A percentile compares a stretch with the other conserved stretches of the same genome.
These are phyloP conservation scores for Falco biarmicus DNA, from an alignment of 2,797 vertebrate genomes.

Conservation along the genomic window DNA sequence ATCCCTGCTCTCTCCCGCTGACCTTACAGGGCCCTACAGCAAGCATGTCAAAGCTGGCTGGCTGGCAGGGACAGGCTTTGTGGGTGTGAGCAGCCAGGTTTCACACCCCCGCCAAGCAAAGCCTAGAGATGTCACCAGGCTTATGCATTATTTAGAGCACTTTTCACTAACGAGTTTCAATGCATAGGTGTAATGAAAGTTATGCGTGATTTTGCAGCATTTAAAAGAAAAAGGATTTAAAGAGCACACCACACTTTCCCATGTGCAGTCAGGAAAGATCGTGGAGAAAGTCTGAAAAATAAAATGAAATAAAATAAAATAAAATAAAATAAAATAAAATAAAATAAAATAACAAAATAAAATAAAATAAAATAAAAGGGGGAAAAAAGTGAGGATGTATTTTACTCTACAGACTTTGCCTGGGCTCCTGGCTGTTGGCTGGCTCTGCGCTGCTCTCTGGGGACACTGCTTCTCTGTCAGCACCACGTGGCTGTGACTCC, in stretches of 20 bases:
- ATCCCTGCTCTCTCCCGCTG: neutral
- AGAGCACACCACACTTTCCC: neutral
- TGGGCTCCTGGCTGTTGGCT: neutral
- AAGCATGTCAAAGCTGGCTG: neutral
- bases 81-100: neutral
- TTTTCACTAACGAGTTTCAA: neutral
- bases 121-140: neutral
- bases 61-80: neutral
- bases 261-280: neutral
- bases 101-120: neutral
- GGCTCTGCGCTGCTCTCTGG: neutral
- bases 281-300: neutral
- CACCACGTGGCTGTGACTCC: accelerated
- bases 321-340: no score
- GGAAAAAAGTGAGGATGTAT: neutral
- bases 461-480: neutral
- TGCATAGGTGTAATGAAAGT: neutral
- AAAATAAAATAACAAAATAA: no score
- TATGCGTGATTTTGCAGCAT: accelerated
- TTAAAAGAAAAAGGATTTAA: neutral
- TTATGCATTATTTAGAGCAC: neutral
- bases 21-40: neutral
- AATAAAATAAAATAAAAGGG: no score
- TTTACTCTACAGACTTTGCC: neutral
- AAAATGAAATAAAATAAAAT: no score